These are phyloP conservation scores for Lutjanus erythropterus DNA, from an alignment of 2,113 vertebrate species.

Conservation along the genomic window DNA sequence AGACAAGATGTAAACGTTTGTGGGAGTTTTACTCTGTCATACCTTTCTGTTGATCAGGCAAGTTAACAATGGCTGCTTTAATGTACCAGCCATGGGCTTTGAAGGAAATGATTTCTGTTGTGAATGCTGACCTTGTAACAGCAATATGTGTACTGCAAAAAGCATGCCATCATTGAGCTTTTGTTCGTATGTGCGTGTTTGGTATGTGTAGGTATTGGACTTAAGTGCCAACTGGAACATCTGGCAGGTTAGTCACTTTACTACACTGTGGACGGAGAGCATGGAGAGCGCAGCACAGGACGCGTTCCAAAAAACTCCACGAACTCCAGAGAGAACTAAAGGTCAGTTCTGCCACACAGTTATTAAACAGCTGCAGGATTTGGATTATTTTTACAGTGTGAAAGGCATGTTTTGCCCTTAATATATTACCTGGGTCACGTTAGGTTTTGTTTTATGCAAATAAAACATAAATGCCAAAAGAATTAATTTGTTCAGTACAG, in stretches of 20 bases:
- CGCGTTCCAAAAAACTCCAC: constrained; percentile 83
- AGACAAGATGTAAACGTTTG: not conserved
- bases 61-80: constrained; percentile 25
- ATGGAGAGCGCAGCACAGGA: constrained; percentile 86
- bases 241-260: constrained; percentile 82
- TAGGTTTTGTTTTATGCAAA: constrained; percentile 43
- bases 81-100: constrained; percentile 19
- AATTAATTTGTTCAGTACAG: constrained; percentile 32
- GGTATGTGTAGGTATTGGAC: constrained; percentile 60
- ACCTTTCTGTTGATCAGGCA: constrained; percentile 20
- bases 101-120: constrained; percentile 4
- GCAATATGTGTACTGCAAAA: not conserved
- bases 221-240: constrained; percentile 83
- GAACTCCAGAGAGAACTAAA: constrained; percentile 88
- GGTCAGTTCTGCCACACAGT: constrained; percentile 17
- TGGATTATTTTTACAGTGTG: not conserved
- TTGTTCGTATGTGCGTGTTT: constrained; percentile 2
- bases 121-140: constrained; percentile 21
- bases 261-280: constrained; percentile 76
- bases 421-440: constrained; percentile 11
- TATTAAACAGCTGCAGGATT: not conserved
- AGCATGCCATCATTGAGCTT: not conserved
- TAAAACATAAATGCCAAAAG: constrained; percentile 45
- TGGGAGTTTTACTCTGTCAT: not conserved
- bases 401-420: not conserved